These are phyloP conservation scores for Sarcophaga bullata DNA, from an alignment of 1,140 invertebrate genomes.

Conservation along the genomic window DNA sequence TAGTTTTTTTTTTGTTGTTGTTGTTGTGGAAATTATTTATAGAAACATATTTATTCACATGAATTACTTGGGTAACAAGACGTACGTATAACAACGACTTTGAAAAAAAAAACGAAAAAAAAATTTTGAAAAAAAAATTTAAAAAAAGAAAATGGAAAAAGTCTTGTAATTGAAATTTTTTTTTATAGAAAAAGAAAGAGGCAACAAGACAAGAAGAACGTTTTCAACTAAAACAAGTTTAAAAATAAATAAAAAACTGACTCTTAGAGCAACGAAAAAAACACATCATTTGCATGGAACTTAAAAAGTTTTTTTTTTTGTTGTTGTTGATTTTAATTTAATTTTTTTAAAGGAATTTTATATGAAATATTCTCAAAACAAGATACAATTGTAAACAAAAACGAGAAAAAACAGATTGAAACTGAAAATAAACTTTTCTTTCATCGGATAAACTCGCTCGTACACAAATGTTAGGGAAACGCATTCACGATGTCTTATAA, in stretches of 20 bases:
- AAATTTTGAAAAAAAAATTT: neutral
- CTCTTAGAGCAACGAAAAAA: neutral
- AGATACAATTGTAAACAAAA: no score
- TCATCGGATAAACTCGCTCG: no score
- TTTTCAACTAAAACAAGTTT: neutral
- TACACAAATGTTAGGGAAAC: no score
- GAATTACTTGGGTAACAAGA: slow-evolving; percentile 28
- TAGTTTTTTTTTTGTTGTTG: neutral
- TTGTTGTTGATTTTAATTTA: no score
- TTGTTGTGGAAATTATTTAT: neutral
- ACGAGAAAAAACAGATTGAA: no score
- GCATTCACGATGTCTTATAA: no score
- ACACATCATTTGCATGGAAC: no score
- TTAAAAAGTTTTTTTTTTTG: no score
- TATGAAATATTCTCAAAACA: no score
- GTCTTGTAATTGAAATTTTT: slow-evolving; percentile 32
- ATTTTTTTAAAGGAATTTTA: no score
- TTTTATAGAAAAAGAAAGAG: slow-evolving; percentile 9
- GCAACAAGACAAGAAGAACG: slow-evolving; percentile 7
- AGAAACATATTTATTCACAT: slow-evolving; percentile 26
- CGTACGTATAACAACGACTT: neutral
- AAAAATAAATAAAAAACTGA: neutral
- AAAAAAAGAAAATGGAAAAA: neutral
- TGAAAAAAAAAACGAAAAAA: neutral
- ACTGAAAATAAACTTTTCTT: no score